Evolutionary conservation across 2,113 vertebrate species (phyloP).

Genomic region (Pteropus alecto): DNA sequence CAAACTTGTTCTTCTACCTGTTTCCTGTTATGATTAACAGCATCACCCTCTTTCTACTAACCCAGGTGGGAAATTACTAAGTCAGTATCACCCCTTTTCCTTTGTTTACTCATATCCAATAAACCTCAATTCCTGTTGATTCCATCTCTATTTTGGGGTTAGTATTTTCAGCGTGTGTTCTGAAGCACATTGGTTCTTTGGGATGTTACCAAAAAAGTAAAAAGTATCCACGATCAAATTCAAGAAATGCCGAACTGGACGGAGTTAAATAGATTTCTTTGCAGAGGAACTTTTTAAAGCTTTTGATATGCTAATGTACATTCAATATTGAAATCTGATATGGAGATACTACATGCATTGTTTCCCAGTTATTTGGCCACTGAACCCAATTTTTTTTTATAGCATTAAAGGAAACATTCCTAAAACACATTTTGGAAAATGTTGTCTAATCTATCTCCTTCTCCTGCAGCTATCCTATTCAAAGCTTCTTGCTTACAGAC

Average conservation of each 20-base stretch:
- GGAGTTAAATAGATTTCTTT: conserved; percentile 41
- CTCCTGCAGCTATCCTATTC: not conserved
- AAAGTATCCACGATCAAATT: not conserved
- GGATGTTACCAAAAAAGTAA: conserved; percentile 1
- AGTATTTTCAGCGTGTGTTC: conserved; percentile 17
- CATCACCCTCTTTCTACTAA: not conserved
- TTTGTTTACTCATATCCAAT: not conserved
- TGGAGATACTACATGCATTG: not conserved
- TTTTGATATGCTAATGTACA: not conserved
- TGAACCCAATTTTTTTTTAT: not conserved
- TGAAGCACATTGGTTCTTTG: conserved; percentile 22
- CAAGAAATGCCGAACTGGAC: not conserved
- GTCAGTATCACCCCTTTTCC: not conserved
- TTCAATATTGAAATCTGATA: not conserved
- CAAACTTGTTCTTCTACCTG: conserved; percentile 1
- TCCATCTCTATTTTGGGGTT: not conserved
- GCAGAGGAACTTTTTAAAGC: not conserved
- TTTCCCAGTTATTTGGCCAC: not conserved
- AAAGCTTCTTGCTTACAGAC: conserved; percentile 1
- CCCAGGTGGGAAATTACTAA: not conserved
- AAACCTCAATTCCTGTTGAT: not conserved
- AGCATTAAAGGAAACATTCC: conserved; percentile 14
- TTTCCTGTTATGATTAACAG: conserved; percentile 19
- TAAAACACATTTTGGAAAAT: conserved; percentile 23
- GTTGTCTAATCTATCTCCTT: not conserved